Evolutionary conservation across 2,797 vertebrate species (phyloP), one percentile per base, ranked within the genome.

Genomic region (Paramormyrops hopkinsi): DNA sequence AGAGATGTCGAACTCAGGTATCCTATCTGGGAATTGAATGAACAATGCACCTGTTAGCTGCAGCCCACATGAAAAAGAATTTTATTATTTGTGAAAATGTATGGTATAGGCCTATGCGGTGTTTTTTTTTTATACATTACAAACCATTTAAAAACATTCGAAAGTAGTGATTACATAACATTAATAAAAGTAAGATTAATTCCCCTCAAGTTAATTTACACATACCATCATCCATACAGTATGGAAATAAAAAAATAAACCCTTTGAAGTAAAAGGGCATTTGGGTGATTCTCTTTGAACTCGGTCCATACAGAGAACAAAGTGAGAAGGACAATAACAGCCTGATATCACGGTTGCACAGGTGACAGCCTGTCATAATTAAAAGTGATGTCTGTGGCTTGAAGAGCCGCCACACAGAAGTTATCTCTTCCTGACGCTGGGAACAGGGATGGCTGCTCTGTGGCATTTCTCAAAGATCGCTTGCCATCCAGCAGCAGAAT

Each of bases 311-410:
- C 37, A 54, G 33, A 62, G 65, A 86, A 87, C 59, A 89, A 56
- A 76, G 59, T 9, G 37, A 82, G 22, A 41, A 56, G 73, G 44
- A 90, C 89, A 90, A 90, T 65, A 29, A 79, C 76, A 65, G 2
- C 33, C 79, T 51, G 89, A 90, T 90, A 90, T 90, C 89, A 2
- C 44, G 25, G 89, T 76, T 90, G 92, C 93, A 93, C 93, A 93
- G 92, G 93, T 95, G 94, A 95, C 93, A 92, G 93, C 94, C 93
- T 91, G 90, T 92, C 92, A 90, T 94, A 94, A 96, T 96, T 96
- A 95, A 93, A 94, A 91, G 92, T 95, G 94, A 96, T 95, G 93
- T 94, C 94, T 93, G 91, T 53, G 91, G 94, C 93, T 95, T 95
- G 93, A 94, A 94, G 73, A 88, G 90, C 82, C 59, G 89, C 85